Evolutionary conservation across 2,113 vertebrate species (phyloP).

Genomic region (Callorhinus ursinus): DNA sequence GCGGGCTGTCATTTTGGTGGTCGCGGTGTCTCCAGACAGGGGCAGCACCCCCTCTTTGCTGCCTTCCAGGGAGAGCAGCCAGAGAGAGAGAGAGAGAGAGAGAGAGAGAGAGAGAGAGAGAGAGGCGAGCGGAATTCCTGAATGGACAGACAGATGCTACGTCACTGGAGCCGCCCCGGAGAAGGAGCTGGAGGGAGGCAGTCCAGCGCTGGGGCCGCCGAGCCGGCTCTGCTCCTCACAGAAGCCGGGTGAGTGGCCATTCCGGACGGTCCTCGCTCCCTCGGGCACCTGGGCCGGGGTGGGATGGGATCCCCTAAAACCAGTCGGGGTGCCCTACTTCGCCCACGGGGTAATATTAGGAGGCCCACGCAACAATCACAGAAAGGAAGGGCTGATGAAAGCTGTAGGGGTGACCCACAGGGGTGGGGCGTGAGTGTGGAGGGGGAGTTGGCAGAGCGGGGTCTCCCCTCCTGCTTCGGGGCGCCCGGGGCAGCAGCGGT

Average conservation of each 20-base stretch:
- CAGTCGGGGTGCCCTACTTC: slow-evolving; percentile 6
- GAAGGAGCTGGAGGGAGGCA: slow-evolving; percentile 81
- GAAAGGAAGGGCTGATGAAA: slow-evolving; percentile 36
- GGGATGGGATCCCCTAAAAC: neutral
- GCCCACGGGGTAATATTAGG: slow-evolving; percentile 37
- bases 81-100: slow-evolving; percentile 61
- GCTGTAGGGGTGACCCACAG: neutral
- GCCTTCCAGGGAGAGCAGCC: slow-evolving; percentile 70
- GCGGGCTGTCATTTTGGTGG: slow-evolving; percentile 45
- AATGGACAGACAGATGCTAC: slow-evolving; percentile 90
- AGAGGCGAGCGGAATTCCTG: slow-evolving; percentile 84
- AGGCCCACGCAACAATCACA: slow-evolving; percentile 2
- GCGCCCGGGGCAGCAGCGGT: neutral
- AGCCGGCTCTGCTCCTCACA: neutral
- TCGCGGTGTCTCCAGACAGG: slow-evolving; percentile 50
- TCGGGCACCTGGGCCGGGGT: neutral
- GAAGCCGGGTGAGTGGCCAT: slow-evolving; percentile 63
- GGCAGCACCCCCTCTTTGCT: slow-evolving; percentile 68
- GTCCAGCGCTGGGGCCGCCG: slow-evolving; percentile 66
- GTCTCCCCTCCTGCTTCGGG: neutral
- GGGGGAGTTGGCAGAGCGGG: neutral
- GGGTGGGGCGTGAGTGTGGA: neutral
- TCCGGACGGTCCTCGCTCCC: neutral
- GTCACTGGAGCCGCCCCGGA: slow-evolving; percentile 89
- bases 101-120: slow-evolving; percentile 68